phyloP scores from a whole-genome alignment of 2,797 vertebrate species.

The Crypturellus tataupa region DNA sequence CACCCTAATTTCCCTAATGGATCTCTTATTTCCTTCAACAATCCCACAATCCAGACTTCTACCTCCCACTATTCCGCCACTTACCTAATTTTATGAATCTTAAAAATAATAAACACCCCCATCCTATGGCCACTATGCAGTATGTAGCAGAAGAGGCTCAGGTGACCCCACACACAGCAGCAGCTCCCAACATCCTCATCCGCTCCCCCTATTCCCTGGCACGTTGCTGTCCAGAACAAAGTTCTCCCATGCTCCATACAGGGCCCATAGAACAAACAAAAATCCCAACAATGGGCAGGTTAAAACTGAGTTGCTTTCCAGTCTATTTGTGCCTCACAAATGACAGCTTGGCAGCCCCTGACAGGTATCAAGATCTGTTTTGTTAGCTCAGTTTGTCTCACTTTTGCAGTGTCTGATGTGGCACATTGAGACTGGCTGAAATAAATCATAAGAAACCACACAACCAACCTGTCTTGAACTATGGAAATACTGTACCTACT shows the following conservation, averaged over 20 bases:
- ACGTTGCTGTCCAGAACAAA: not conserved
- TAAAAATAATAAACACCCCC: not conserved
- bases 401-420: not conserved
- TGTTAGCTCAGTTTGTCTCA: not conserved
- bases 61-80: not conserved
- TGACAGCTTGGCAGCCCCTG: not conserved
- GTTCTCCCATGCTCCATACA: accelerated
- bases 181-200: no score
- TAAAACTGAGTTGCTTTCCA: not conserved
- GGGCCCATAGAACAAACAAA: not conserved
- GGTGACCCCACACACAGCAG: no score
- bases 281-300: not conserved
- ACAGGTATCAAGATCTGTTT: not conserved
- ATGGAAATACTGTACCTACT: not conserved
- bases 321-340: not conserved
- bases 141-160: not conserved
- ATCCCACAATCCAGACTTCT: not conserved
- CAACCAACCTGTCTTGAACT: accelerated
- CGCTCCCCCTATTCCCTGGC: no score
- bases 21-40: not conserved
- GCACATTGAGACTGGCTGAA: not conserved
- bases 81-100: not conserved
- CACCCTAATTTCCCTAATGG: accelerated
- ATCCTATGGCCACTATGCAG: not conserved
- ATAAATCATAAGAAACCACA: not conserved